A percentile compares a stretch with the other conserved stretches of the same genome.
Evolutionary conservation across 2,797 vertebrate species (phyloP).

Genomic region (Strix occidentalis): DNA sequence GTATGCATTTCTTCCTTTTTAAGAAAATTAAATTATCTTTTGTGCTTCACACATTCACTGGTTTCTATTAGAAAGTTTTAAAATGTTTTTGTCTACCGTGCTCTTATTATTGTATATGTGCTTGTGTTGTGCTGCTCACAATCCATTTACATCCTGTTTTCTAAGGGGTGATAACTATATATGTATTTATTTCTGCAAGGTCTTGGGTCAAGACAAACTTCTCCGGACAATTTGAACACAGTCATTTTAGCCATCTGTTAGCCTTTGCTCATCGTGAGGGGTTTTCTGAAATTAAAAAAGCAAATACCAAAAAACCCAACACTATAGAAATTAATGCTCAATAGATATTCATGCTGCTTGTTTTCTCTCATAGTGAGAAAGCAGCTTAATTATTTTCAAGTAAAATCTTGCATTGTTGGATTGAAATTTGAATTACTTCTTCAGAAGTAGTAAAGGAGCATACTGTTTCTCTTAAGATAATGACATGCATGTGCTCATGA

Average conservation of each 20-base stretch:
- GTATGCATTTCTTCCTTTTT: background rate
- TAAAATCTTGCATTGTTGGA: background rate
- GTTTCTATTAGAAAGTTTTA: background rate
- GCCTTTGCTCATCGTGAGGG: background rate
- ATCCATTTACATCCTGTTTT: background rate
- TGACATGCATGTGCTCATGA: slow-evolving; percentile 35
- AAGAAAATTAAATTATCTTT: no score
- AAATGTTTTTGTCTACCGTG: background rate
- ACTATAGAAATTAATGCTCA: background rate
- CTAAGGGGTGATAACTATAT: background rate
- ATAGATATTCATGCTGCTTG: background rate
- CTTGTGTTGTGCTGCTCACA: background rate
- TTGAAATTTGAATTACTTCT: slow-evolving; percentile 28
- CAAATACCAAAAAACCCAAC: background rate
- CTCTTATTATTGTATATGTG: background rate
- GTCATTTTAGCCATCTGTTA: background rate
- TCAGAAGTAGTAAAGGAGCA: slow-evolving; percentile 6
- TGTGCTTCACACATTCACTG: background rate
- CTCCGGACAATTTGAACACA: background rate
- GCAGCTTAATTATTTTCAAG: slow-evolving; percentile 21
- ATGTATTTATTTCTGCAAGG: background rate
- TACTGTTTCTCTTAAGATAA: slow-evolving; percentile 54
- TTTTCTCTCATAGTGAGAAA: background rate
- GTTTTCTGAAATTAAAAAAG: no score
- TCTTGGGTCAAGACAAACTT: background rate